These are phyloP conservation scores for Caenorhabditis macrosperma DNA, from an alignment of 2,888 invertebrate species.

Conservation along the genomic window DNA sequence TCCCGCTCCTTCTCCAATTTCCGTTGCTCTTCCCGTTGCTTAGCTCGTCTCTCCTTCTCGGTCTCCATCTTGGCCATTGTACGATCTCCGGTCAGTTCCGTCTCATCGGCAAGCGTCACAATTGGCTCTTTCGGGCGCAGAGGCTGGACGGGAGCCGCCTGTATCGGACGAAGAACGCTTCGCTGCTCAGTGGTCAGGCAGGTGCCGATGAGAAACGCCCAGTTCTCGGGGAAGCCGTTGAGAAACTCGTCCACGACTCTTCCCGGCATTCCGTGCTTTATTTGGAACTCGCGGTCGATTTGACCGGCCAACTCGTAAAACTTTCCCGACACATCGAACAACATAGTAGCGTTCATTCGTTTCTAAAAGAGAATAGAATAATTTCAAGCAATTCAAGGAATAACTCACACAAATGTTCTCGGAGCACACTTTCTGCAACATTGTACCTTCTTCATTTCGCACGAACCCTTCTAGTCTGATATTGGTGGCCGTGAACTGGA, in stretches of 20 bases:
- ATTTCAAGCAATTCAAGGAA: neutral
- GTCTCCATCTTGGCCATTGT: neutral
- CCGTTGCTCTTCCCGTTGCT: neutral
- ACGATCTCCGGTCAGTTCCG: conserved; percentile 11
- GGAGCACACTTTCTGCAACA: conserved; percentile 37
- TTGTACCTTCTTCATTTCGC: conserved; percentile 29
- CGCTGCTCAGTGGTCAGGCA: neutral
- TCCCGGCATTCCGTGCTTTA: conserved; percentile 42
- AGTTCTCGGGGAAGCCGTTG: conserved; percentile 50
- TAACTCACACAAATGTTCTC: conserved; percentile 47
- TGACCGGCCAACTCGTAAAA: conserved; percentile 50
- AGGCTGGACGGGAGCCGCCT: conserved; percentile 9
- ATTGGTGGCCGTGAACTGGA: conserved; percentile 25
- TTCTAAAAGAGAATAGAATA: conserved; percentile 11
- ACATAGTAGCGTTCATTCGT: conserved; percentile 33
- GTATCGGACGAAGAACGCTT: conserved; percentile 16
- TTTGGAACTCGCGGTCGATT: conserved; percentile 48
- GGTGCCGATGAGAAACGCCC: conserved; percentile 30
- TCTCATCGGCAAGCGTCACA: conserved; percentile 52
- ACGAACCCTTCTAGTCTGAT: conserved; percentile 45
- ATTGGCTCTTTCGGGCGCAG: conserved; percentile 37
- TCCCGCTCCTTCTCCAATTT: neutral
- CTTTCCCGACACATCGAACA: conserved; percentile 48
- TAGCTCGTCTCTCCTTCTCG: neutral
- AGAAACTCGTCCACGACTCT: conserved; percentile 40